Evolutionary conservation across 2,797 vertebrate species (phyloP).

Genomic region (Oreonectes daqikongensis): DNA sequence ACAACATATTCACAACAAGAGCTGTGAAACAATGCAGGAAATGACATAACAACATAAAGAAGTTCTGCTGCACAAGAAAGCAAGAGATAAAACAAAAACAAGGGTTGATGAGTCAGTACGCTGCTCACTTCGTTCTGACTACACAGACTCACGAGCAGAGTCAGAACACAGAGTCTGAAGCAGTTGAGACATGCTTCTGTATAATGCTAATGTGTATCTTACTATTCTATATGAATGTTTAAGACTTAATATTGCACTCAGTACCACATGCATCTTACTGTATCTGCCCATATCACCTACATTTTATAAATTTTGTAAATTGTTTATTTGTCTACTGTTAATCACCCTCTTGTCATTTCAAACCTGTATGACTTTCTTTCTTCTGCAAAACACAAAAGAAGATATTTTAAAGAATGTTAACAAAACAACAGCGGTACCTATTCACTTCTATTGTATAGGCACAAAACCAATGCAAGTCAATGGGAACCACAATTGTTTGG

Average conservation of each 20-base stretch:
- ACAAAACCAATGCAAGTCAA: too few relatives aligned
- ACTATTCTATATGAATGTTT: background rate
- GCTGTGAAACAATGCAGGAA: conserved; percentile 26
- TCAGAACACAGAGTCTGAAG: conserved; percentile 31
- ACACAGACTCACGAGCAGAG: conserved; percentile 48
- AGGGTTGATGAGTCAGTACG: conserved; percentile 56
- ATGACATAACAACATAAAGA: conserved; percentile 48
- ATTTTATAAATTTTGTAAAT: too few relatives aligned
- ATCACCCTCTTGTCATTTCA: too few relatives aligned
- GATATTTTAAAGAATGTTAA: too few relatives aligned
- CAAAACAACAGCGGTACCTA: too few relatives aligned
- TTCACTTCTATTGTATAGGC: too few relatives aligned
- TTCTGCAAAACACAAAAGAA: too few relatives aligned
- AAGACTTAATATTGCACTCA: background rate
- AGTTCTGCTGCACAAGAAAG: conserved; percentile 35
- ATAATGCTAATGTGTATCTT: background rate
- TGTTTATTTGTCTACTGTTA: too few relatives aligned
- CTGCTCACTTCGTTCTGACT: conserved; percentile 56
- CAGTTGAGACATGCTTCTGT: conserved; percentile 9
- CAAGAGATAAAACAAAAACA: conserved; percentile 23
- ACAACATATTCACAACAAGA: conserved; percentile 22
- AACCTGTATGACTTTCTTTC: too few relatives aligned
- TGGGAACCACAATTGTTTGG: too few relatives aligned
- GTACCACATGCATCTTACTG: background rate
- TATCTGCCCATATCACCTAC: too few relatives aligned